phyloP scores from a whole-genome alignment of 2,888 invertebrate species.

The Allygus modestus region DNA sequence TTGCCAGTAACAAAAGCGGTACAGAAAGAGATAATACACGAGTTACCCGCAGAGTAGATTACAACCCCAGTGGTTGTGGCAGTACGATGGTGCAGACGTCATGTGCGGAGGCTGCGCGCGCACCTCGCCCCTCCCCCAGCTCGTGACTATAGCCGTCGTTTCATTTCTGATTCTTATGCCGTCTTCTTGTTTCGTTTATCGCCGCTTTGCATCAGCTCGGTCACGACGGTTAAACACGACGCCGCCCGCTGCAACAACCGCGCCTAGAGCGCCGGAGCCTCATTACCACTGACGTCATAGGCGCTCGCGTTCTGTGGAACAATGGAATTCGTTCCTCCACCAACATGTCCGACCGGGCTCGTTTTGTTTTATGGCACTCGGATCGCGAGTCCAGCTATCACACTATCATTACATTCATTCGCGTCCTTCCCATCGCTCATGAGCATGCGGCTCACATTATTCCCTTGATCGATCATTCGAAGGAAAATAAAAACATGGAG shows the following conservation, averaged over 20 bases:
- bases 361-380: conserved; percentile 20
- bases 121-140: conserved; percentile 2
- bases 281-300: neutral
- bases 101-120: conserved; percentile 2
- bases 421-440: neutral
- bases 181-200: conserved; percentile 28
- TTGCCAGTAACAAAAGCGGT: too few relatives aligned
- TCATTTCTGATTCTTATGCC: conserved; percentile 52
- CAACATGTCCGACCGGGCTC: conserved; percentile 11
- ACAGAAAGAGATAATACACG: too few relatives aligned
- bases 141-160: conserved; percentile 53
- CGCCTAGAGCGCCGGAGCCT: neutral
- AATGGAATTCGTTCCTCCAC: conserved; percentile 6
- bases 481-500: neutral
- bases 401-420: neutral
- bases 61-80: too few relatives aligned
- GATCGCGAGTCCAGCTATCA: neutral
- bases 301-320: neutral
- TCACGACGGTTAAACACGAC: conserved; percentile 30
- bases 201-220: conserved; percentile 34
- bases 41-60: too few relatives aligned
- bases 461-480: neutral
- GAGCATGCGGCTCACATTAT: neutral
- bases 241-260: neutral
- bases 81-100: too few relatives aligned